phyloP scores from a whole-genome alignment of 2,797 vertebrate species.

The Etheostoma nigrum region DNA sequence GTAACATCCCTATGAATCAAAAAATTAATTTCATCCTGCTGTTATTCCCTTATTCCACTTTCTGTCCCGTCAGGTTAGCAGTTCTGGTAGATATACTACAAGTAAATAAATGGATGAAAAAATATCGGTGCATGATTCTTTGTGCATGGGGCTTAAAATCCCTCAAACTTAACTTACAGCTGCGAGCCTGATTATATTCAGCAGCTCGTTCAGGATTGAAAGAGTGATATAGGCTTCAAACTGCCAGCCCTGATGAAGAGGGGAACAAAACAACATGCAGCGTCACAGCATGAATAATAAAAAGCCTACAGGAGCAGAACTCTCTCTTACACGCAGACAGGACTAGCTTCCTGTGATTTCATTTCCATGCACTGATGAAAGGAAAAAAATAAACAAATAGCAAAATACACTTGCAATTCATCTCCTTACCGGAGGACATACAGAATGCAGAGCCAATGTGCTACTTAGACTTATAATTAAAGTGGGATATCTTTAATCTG shows the following conservation, averaged over 20 bases:
- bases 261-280: conserved; percentile 68
- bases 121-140: conserved; percentile 14
- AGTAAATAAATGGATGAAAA: conserved; percentile 42
- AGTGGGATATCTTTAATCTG: conserved; percentile 32
- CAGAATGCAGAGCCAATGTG: not conserved
- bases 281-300: conserved; percentile 75
- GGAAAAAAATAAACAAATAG: conserved; percentile 11
- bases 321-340: conserved; percentile 39
- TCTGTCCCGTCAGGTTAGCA: conserved; percentile 44
- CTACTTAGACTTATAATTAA: conserved; percentile 24
- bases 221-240: conserved; percentile 60
- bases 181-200: conserved; percentile 66
- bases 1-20: conserved; percentile 56
- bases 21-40: conserved; percentile 68
- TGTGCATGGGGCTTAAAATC: conserved; percentile 37
- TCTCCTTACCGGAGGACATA: conserved; percentile 19
- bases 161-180: conserved; percentile 50
- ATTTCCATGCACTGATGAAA: conserved; percentile 20
- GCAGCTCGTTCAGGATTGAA: conserved; percentile 59
- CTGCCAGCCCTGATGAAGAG: conserved; percentile 58
- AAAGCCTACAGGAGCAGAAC: conserved; percentile 58
- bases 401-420: conserved; percentile 16
- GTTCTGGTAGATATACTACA: conserved; percentile 33
- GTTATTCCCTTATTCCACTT: conserved; percentile 46
- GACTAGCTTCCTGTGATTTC: conserved; percentile 42